phyloP scores from a whole-genome alignment of 1,140 invertebrate species.

The Drosophila littoralis region DNA sequence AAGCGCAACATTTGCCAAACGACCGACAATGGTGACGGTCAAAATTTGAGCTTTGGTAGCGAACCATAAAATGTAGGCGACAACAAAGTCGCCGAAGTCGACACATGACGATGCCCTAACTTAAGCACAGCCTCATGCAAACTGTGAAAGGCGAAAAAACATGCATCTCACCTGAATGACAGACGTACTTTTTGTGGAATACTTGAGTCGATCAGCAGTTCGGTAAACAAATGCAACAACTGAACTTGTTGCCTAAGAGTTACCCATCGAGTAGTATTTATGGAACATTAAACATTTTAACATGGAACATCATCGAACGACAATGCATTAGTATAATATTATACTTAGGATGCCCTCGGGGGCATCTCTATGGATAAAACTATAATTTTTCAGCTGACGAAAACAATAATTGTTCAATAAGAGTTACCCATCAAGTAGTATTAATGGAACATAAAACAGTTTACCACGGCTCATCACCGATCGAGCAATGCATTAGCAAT shows the following conservation, averaged over 20 bases:
- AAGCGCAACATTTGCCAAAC: slow-evolving; percentile 55
- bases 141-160: slow-evolving; percentile 14
- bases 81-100: slow-evolving; percentile 24
- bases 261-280: not conserved
- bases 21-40: slow-evolving; percentile 61
- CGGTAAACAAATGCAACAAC: slow-evolving; percentile 1
- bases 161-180: too few relatives aligned
- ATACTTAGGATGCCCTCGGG: not conserved
- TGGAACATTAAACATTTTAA: not conserved
- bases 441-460: not conserved
- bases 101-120: slow-evolving; percentile 30
- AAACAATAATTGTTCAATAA: not conserved
- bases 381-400: not conserved
- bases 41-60: slow-evolving; percentile 58
- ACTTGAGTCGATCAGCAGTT: slow-evolving; percentile 25
- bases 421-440: not conserved
- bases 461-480: not conserved
- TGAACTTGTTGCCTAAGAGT: slow-evolving; percentile 15
- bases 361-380: not conserved
- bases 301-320: not conserved
- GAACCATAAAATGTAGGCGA: slow-evolving; percentile 69
- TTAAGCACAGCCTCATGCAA: slow-evolving; percentile 18
- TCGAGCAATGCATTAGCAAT: too few relatives aligned
- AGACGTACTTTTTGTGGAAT: not conserved
- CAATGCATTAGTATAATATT: too few relatives aligned